phyloP scores from a whole-genome alignment of 1,140 invertebrate genomes.

The Thaumatotibia leucotreta region DNA sequence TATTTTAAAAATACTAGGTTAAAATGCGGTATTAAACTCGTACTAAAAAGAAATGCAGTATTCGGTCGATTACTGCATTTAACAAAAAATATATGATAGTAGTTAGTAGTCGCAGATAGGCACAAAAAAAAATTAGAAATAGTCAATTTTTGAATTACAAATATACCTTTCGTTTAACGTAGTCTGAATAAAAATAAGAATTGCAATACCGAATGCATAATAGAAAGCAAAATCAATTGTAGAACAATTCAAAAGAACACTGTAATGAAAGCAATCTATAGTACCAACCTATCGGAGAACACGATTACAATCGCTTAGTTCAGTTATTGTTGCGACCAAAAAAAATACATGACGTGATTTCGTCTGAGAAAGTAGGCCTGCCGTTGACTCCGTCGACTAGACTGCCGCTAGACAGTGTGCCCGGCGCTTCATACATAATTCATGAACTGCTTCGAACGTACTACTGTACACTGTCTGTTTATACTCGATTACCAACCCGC shows the following conservation, averaged over 20 bases:
- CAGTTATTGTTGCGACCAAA: conserved; percentile 53
- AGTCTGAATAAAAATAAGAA: background rate
- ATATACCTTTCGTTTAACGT: too few species aligned
- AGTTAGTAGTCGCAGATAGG: too few species aligned
- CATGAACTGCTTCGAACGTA: background rate
- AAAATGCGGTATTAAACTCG: too few species aligned
- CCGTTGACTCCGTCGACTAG: conserved; percentile 54
- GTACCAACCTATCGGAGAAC: background rate
- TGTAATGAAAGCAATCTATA: background rate
- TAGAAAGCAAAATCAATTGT: background rate
- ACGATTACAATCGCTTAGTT: conserved; percentile 46
- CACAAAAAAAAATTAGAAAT: too few species aligned
- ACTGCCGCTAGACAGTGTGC: conserved; percentile 50
- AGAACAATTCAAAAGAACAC: background rate
- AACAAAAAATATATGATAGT: too few species aligned
- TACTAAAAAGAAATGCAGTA: too few species aligned
- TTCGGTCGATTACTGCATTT: too few species aligned
- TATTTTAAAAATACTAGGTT: too few species aligned
- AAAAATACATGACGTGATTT: conserved; percentile 45
- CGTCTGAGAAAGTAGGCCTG: conserved; percentile 60
- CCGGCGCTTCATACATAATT: background rate
- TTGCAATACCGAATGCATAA: background rate
- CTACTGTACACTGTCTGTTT: background rate
- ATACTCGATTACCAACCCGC: background rate
- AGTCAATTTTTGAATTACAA: too few species aligned